Percentiles rank a stretch among this genome's conserved stretches.
These are phyloP conservation scores for Aphyosemion australe DNA, from an alignment of 2,113 vertebrate genomes.

Conservation along the genomic window DNA sequence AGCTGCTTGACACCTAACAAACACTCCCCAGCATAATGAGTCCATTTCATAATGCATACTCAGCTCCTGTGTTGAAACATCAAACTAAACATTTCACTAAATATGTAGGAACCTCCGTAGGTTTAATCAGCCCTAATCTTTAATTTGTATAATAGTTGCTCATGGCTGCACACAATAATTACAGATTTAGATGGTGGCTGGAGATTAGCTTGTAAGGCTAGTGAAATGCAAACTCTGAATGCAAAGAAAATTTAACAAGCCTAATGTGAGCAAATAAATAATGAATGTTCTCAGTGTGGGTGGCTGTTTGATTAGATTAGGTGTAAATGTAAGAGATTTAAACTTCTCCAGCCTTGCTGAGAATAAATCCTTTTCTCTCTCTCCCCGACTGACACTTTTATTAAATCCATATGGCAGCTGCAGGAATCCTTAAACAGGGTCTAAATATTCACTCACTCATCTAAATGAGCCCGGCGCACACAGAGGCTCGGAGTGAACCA, in stretches of 20 bases:
- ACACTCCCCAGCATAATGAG: too few species aligned
- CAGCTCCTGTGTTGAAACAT: too few species aligned
- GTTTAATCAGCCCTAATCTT: background rate
- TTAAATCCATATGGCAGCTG: conserved; percentile 17
- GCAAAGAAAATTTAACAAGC: background rate
- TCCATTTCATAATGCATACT: too few species aligned
- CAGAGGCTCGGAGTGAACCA: conserved; percentile 43
- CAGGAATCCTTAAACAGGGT: conserved; percentile 54
- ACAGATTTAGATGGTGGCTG: background rate
- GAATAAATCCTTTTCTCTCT: too few species aligned
- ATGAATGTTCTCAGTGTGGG: background rate
- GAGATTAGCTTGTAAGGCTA: background rate
- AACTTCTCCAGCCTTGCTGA: too few species aligned
- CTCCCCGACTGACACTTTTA: too few species aligned
- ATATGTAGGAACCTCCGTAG: background rate
- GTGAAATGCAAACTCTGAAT: background rate
- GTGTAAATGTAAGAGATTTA: conserved; percentile 5
- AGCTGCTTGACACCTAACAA: too few species aligned
- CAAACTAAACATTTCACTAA: background rate
- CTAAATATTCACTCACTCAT: conserved; percentile 62
- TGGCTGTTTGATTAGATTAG: background rate
- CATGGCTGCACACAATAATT: background rate
- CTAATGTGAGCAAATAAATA: background rate
- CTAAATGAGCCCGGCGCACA: conserved; percentile 43
- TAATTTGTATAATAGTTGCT: background rate